Percentiles rank a stretch among this genome's conserved stretches.
Conservation (phyloP, 1,140 invertebrate species). For the Papilio xuthus region DNA sequence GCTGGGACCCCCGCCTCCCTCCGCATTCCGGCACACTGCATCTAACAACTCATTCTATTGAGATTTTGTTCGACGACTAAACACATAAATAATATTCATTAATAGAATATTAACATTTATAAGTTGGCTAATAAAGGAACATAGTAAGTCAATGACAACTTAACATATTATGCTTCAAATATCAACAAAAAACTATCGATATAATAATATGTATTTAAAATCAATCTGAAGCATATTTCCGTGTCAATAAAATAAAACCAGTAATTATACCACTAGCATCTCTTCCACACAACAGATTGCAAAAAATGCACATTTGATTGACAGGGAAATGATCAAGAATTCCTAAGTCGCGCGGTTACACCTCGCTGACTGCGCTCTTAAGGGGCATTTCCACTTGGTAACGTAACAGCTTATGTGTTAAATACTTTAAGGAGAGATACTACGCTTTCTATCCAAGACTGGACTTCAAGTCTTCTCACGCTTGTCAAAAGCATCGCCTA, state of each 20-base stretch:
- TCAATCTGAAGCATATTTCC: background rate
- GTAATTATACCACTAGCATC: background rate
- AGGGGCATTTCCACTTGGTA: background rate
- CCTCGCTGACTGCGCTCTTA: background rate
- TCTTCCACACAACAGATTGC: background rate
- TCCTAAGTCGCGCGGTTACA: slow-evolving; percentile 14
- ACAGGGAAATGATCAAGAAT: slow-evolving; percentile 30
- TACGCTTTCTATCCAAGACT: background rate
- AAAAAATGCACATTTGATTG: slow-evolving; percentile 26
- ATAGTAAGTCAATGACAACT: too few relatives aligned
- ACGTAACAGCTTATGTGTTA: background rate
- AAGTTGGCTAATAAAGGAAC: too few relatives aligned
- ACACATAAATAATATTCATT: background rate
- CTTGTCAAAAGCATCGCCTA: slow-evolving; percentile 28
- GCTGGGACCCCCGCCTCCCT: background rate
- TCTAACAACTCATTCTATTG: background rate
- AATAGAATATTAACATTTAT: too few relatives aligned
- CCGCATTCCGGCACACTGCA: background rate
- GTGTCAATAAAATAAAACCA: slow-evolving; percentile 4
- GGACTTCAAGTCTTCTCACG: slow-evolving; percentile 29
- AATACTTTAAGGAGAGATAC: background rate
- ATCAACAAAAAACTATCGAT: background rate
- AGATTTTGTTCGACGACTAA: background rate
- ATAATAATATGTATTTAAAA: background rate
- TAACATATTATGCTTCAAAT: background rate